Evolutionary conservation across 2,888 invertebrate genomes (phyloP).

Genomic region (Eupithecia subfuscata): DNA sequence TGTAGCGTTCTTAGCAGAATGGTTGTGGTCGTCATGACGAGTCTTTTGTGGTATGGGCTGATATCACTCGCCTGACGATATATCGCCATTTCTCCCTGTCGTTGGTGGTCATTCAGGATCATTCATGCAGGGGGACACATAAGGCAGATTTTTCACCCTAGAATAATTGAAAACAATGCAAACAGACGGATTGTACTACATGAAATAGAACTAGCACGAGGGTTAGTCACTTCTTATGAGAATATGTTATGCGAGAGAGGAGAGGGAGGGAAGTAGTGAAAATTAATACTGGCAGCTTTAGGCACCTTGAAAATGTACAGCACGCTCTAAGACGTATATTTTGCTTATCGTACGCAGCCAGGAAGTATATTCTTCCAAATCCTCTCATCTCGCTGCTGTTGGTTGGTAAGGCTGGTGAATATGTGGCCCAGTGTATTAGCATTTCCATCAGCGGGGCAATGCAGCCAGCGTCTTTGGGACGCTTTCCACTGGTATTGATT

Average conservation of each 20-base stretch:
- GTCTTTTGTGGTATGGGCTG: too few relatives aligned
- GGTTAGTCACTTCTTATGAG: background rate
- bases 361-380: background rate
- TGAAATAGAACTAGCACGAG: background rate
- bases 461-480: background rate
- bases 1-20: too few relatives aligned
- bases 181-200: background rate
- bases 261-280: background rate
- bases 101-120: too few relatives aligned
- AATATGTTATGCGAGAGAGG: background rate
- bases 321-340: background rate
- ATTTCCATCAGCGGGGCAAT: background rate
- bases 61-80: too few relatives aligned
- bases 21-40: too few relatives aligned
- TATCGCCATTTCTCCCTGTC: too few relatives aligned
- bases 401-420: too few relatives aligned
- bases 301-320: background rate
- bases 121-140: too few relatives aligned
- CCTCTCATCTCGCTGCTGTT: background rate
- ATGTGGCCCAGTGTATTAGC: background rate
- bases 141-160: background rate
- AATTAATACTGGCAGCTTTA: background rate
- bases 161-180: background rate
- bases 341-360: too few relatives aligned
- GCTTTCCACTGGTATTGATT: background rate